phyloP scores from a whole-genome alignment of 2,113 vertebrate species.

The Bubo scandiacus region DNA sequence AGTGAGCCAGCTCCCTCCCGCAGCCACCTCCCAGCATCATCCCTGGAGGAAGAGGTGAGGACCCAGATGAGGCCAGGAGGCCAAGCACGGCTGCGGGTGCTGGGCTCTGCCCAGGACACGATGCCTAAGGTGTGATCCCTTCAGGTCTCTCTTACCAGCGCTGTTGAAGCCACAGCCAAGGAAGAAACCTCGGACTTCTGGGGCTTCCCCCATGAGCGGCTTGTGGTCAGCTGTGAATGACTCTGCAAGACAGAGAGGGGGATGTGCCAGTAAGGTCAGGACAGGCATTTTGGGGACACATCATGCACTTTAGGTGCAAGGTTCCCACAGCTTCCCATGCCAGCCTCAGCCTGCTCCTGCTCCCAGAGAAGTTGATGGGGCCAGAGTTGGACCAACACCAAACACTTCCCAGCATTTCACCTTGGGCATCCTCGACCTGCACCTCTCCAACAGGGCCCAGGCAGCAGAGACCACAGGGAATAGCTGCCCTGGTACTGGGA shows the following conservation, averaged over 20 bases:
- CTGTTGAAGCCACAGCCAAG: slow-evolving; percentile 98
- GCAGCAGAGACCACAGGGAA: background rate
- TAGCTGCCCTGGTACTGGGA: background rate
- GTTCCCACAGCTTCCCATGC: background rate
- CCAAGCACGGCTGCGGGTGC: rapidly evolving
- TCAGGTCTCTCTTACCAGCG: slow-evolving; percentile 78
- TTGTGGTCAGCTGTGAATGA: slow-evolving; percentile 97
- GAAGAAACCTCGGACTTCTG: slow-evolving; percentile 93
- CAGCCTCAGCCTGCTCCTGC: background rate
- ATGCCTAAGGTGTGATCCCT: background rate
- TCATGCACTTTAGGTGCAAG: rapidly evolving
- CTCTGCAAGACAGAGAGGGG: slow-evolving; percentile 72
- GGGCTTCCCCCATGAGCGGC: slow-evolving; percentile 93
- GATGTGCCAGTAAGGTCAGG: background rate
- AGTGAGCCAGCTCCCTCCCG: slow-evolving; percentile 91
- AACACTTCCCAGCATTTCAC: background rate
- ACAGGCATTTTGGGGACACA: rapidly evolving
- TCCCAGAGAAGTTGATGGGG: background rate
- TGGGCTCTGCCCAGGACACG: rapidly evolving
- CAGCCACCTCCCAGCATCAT: slow-evolving; percentile 99
- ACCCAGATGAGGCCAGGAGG: background rate
- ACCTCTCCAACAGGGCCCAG: background rate
- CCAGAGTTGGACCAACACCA: background rate
- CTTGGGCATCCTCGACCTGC: background rate
- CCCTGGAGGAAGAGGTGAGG: slow-evolving; percentile 66